Evolutionary conservation across 2,888 invertebrate species (phyloP).

Genomic region (Lucinisca nassula): DNA sequence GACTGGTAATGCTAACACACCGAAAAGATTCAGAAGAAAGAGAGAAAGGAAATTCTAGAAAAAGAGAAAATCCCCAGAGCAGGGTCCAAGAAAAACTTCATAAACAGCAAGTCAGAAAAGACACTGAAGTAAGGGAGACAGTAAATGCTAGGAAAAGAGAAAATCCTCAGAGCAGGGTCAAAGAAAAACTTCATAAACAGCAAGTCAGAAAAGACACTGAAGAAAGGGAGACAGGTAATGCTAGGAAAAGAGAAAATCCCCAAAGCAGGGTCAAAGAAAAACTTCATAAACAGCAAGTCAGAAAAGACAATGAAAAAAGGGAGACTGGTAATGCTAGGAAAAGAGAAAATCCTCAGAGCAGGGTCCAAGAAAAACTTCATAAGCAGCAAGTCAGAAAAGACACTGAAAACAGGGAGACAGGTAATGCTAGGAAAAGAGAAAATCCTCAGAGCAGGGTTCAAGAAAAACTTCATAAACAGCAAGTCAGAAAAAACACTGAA

Average conservation of each 20-base stretch:
- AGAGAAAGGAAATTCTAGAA: neutral
- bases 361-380: too few species aligned
- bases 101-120: neutral
- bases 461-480: too few species aligned
- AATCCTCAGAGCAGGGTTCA: too few species aligned
- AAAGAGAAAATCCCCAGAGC: neutral
- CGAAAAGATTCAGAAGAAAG: neutral
- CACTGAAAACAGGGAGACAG: too few species aligned
- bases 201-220: neutral
- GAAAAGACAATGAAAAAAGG: too few species aligned
- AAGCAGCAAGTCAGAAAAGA: too few species aligned
- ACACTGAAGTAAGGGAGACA: neutral
- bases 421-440: too few species aligned
- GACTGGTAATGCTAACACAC: too few species aligned
- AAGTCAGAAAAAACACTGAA: too few species aligned
- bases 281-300: too few species aligned
- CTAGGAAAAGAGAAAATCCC: neutral
- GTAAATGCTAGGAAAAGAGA: neutral
- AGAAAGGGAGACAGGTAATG: neutral
- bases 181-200: neutral
- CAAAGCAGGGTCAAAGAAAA: neutral
- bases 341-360: too few species aligned
- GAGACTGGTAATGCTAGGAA: too few species aligned
- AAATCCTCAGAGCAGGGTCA: neutral
- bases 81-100: neutral